phyloP scores from a whole-genome alignment of 2,797 vertebrate genomes.

The Cirrhinus molitorella region DNA sequence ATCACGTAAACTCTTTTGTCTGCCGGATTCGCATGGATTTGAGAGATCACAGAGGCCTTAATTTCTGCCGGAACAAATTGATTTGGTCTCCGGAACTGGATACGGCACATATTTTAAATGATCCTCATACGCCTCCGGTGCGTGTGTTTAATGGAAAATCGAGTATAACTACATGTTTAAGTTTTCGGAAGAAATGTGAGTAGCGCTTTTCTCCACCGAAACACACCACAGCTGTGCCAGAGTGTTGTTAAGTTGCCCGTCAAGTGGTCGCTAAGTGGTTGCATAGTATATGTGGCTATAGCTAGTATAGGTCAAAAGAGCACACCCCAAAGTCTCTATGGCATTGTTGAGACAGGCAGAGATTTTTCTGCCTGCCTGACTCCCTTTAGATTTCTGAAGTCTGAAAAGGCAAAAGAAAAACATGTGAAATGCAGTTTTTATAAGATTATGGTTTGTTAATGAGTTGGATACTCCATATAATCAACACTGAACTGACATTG shows the following conservation, averaged over 20 bases:
- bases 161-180: neutral
- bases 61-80: slow-evolving; percentile 11
- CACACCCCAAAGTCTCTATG: neutral
- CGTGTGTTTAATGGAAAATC: neutral
- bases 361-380: neutral
- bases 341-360: neutral
- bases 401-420: neutral
- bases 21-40: slow-evolving; percentile 20
- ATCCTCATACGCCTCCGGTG: neutral
- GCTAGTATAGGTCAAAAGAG: neutral
- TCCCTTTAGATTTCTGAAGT: neutral
- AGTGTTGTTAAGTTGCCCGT: neutral
- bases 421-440: too few species aligned
- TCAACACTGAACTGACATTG: neutral
- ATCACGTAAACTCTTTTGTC: slow-evolving; percentile 13
- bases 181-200: neutral
- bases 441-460: slow-evolving; percentile 6
- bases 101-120: neutral
- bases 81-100: neutral
- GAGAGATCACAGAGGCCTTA: slow-evolving; percentile 11
- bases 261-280: neutral
- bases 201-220: neutral
- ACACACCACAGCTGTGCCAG: neutral
- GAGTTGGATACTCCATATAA: neutral
- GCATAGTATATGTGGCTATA: neutral